Evolutionary conservation across 2,113 vertebrate genomes (phyloP).

Genomic region (Serinus canaria): DNA sequence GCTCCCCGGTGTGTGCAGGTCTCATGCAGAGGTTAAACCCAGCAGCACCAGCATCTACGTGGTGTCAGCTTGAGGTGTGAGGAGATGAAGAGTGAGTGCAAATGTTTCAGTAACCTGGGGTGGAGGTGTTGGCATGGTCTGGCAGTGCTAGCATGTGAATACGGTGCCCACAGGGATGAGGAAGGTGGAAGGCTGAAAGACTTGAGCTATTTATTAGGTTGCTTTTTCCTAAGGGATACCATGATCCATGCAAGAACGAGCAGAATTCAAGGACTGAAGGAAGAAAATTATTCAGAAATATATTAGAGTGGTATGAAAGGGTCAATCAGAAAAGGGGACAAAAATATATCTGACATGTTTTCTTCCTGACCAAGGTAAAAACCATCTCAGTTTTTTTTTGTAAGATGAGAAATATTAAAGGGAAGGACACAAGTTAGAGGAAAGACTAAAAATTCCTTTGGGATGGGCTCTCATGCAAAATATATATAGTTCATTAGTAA

Average conservation of each 20-base stretch:
- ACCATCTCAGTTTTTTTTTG: background rate
- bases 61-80: background rate
- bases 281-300: background rate
- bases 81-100: background rate
- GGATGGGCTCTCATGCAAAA: background rate
- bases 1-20: accelerated
- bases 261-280: background rate
- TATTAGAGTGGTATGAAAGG: background rate
- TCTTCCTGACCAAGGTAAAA: background rate
- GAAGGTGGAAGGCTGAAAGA: background rate
- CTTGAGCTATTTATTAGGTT: background rate
- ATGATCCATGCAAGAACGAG: background rate
- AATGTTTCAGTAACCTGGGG: background rate
- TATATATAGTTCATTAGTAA: background rate
- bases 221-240: background rate
- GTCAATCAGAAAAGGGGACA: background rate
- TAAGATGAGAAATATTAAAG: background rate
- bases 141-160: background rate
- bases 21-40: background rate
- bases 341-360: background rate
- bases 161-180: background rate
- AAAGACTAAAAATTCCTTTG: background rate
- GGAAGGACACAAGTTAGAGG: background rate
- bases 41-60: accelerated
- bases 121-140: background rate